These are phyloP conservation scores for Megaceryle torquata DNA, from an alignment of 2,113 vertebrate genomes.

Conservation along the genomic window DNA sequence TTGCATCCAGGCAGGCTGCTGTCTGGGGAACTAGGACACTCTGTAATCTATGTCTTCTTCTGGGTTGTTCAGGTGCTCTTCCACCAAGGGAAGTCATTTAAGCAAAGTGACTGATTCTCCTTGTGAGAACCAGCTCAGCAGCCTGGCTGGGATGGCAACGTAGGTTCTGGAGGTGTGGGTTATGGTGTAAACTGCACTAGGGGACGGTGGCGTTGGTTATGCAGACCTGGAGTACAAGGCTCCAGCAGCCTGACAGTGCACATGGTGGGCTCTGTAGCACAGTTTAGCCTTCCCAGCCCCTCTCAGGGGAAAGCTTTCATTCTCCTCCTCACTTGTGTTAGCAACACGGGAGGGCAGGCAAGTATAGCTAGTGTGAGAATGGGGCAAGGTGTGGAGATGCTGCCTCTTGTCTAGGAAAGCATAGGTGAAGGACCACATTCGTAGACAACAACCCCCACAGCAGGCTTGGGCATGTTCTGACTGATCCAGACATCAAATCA, in stretches of 20 bases:
- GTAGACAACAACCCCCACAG: not conserved
- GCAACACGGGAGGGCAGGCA: not conserved
- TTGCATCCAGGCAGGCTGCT: not conserved
- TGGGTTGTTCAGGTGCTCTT: not conserved
- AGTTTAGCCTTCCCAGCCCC: not conserved
- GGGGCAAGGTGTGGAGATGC: not conserved
- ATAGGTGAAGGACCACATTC: not conserved
- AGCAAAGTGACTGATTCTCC: not conserved
- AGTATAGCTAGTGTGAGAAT: not conserved
- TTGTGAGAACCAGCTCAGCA: not conserved
- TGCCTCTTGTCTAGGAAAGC: not conserved
- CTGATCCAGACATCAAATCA: not conserved
- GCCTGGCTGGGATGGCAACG: not conserved
- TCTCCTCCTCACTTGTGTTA: not conserved
- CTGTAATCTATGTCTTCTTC: not conserved
- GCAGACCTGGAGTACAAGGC: not conserved
- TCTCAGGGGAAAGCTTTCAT: not conserved
- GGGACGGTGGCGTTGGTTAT: not conserved
- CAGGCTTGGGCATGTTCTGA: not conserved
- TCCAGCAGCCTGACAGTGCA: not conserved
- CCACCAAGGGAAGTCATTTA: not conserved
- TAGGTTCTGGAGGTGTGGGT: not conserved
- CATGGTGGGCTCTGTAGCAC: not conserved
- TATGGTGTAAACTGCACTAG: not conserved
- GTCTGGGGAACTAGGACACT: not conserved